Base-by-base conservation (phyloP, 2,888 invertebrate genomes). In the Catocala sponsa region DNA sequence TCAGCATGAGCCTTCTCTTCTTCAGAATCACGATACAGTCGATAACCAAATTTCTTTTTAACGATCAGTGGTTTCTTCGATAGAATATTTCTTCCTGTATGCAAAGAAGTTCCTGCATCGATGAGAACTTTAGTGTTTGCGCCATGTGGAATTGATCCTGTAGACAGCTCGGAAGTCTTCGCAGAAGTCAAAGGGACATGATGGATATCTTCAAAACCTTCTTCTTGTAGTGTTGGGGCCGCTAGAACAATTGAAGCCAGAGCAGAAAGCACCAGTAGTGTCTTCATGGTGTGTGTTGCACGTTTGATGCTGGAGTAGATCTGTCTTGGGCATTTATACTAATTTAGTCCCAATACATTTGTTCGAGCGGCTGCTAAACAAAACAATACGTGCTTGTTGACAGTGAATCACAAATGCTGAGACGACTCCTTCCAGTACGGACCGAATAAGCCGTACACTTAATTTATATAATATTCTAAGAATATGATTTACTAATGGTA, bases 251-350 rank as follows among this genome's bases (percentile, higher is more conserved):
- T 74, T 44, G 85, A 75, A 63, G 79, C 87, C 78, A 92, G 70
- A 78, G 88, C 86, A 73, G 84, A 85, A 65, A 94, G 76, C 79
- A 90, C 85, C 74, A 91, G 77, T 74, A 91, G 72, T 76, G 86
- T 88, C 91, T 91, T 91, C 93, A 93, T 94, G 72, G 85, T 91
- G 83, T 76, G 81, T 70, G 80, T 70, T 75, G 52, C 72, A 73
- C 65, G 79, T 84, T 79, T 92, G 91, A 88, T 91, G 80, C 68
- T 81, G 72, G 66, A 65, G 75, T 66, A 56, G 65, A 70, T 68
- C 42, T 57, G 69, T 57, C 55, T 63, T 54, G 59, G 68, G 75
- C 77, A 82, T 93, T 91, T 94, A 94, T 94, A 94, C 87, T 84
- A 79, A 85, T 76, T 74, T 51, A 42, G 42, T 58, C 50, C 53